These are phyloP conservation scores for Podarcis lilfordi DNA, from an alignment of 2,797 vertebrate genomes.

Conservation along the genomic window DNA sequence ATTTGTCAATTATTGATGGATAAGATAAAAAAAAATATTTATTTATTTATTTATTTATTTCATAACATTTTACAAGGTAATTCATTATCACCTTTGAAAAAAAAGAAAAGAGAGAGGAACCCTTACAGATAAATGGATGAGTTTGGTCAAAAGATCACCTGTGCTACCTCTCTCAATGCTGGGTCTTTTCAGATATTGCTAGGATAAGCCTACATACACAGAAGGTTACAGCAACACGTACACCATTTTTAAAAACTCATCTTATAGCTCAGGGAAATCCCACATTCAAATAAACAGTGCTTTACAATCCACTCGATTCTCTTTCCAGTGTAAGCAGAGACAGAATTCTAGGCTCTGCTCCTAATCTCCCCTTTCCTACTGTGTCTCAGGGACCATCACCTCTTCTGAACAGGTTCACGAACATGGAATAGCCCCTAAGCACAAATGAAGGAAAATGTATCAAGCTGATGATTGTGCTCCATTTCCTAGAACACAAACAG, in stretches of 20 bases:
- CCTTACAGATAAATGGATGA: too few species aligned
- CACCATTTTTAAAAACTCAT: neutral
- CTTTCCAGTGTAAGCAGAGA: neutral
- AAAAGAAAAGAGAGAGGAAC: neutral
- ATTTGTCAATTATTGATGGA: neutral
- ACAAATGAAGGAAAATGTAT: neutral
- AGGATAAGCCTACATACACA: neutral
- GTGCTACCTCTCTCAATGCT: neutral
- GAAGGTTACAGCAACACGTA: neutral
- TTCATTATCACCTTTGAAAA: neutral
- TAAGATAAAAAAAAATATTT: neutral
- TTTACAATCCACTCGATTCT: neutral
- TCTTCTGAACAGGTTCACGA: neutral
- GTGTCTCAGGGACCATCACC: neutral
- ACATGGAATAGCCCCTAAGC: neutral
- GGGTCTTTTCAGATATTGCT: neutral
- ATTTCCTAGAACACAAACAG: neutral
- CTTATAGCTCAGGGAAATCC: neutral
- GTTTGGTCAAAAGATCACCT: neutral
- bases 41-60: too few species aligned
- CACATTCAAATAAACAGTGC: neutral
- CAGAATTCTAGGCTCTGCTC: neutral
- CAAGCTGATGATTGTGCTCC: neutral
- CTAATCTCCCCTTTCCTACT: neutral
- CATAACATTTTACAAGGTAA: neutral